Evolutionary conservation across 2,888 invertebrate genomes (phyloP).

Genomic region (Temnothorax unifasciatus): DNA sequence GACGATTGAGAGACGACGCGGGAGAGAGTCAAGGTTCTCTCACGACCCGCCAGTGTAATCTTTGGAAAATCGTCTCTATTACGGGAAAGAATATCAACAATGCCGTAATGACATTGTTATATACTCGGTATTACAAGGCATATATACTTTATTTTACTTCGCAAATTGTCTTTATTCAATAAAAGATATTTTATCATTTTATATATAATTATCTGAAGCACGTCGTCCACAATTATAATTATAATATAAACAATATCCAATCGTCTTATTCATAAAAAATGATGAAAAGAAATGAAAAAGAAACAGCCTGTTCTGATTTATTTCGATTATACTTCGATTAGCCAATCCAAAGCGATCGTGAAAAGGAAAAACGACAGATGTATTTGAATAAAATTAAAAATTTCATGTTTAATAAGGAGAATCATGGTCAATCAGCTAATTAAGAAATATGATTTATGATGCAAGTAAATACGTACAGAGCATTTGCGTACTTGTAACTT

Average conservation of each 20-base stretch:
- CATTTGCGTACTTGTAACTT: neutral
- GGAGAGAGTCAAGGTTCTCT: slow-evolving; percentile 44
- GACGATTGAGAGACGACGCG: slow-evolving; percentile 11
- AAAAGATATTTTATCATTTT: neutral
- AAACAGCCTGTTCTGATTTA: neutral
- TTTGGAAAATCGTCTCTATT: slow-evolving; percentile 52
- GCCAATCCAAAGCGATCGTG: neutral
- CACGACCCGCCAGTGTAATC: slow-evolving; percentile 45
- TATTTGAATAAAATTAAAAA: slow-evolving; percentile 3
- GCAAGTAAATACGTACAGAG: neutral
- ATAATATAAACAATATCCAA: neutral
- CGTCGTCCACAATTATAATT: neutral
- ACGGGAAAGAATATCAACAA: slow-evolving; percentile 26
- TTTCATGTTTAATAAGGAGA: neutral
- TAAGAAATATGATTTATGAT: neutral
- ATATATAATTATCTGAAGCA: neutral
- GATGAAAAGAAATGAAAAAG: neutral
- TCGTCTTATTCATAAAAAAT: neutral
- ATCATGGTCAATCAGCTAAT: neutral
- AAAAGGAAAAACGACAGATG: neutral
- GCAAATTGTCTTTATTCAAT: neutral
- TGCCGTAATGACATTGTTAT: slow-evolving; percentile 40
- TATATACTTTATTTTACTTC: neutral
- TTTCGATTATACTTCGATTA: neutral
- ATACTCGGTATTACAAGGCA: neutral